phyloP scores from a whole-genome alignment of 2,888 invertebrate genomes.

The Hyposoter dolosus region DNA sequence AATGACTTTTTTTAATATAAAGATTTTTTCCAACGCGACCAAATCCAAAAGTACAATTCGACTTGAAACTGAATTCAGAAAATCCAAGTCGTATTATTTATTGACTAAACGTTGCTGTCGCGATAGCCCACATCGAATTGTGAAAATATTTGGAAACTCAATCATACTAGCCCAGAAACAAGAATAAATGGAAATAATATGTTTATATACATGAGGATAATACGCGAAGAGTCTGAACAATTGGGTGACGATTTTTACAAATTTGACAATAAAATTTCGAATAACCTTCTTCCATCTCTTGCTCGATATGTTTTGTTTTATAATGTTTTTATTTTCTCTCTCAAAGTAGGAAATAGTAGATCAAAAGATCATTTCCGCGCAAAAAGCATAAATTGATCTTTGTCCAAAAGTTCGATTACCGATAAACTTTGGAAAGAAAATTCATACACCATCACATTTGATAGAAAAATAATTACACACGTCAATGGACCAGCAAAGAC shows the following conservation, averaged over 20 bases:
- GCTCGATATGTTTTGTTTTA: slow-evolving; percentile 2
- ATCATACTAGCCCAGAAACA: not conserved
- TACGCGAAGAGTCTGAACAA: not conserved
- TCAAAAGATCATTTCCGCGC: not conserved
- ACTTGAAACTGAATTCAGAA: not conserved
- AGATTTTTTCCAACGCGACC: not conserved
- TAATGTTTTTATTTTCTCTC: slow-evolving; percentile 16
- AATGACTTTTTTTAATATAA: not conserved
- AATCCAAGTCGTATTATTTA: not conserved
- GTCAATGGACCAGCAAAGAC: slow-evolving; percentile 2
- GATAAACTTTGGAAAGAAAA: not conserved
- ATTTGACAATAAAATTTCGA: not conserved
- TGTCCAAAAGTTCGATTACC: not conserved
- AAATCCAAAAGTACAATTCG: not conserved
- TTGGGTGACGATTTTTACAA: not conserved
- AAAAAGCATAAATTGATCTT: not conserved
- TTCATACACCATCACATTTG: not conserved
- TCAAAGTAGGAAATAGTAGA: not conserved
- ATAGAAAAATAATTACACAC: slow-evolving; percentile 12
- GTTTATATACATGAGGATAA: slow-evolving; percentile 2
- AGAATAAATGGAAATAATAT: not conserved
- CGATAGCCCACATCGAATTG: not conserved
- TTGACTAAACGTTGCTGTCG: not conserved
- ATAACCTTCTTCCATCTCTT: not conserved
- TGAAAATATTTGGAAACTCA: not conserved